Conservation (phyloP, 1,140 invertebrate species). For the Leptoteleia sp. region DNA sequence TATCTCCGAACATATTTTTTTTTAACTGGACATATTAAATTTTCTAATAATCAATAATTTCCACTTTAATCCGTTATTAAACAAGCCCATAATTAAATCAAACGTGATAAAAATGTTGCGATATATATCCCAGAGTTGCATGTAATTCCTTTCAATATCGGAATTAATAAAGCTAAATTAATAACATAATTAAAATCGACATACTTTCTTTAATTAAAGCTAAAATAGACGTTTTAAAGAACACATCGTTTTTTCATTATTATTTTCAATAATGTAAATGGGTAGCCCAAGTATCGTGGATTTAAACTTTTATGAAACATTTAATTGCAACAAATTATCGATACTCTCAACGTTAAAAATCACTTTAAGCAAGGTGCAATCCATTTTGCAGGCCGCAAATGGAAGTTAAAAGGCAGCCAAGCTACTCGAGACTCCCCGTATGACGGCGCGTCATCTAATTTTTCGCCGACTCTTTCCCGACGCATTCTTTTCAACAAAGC, state of each 20-base stretch:
- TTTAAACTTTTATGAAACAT: constrained; percentile 9
- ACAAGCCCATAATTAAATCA: no score
- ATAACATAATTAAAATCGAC: no score
- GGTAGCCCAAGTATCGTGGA: neutral
- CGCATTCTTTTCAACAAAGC: constrained; percentile 25
- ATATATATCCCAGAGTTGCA: no score
- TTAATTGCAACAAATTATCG: constrained; percentile 16
- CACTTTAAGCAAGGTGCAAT: constrained; percentile 16
- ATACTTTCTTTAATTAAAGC: neutral
- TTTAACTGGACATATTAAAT: no score
- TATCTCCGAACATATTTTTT: no score
- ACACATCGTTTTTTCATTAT: neutral
- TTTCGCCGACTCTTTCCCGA: constrained; percentile 33
- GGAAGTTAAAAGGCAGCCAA: constrained; percentile 41
- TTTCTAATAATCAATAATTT: no score
- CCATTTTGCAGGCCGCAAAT: constrained; percentile 41
- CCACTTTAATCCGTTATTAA: no score
- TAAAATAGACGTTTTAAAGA: neutral
- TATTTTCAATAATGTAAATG: neutral
- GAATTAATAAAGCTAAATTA: no score
- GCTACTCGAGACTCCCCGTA: constrained; percentile 33
- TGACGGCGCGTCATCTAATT: constrained; percentile 52
- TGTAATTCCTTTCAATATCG: no score
- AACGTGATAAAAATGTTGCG: no score
- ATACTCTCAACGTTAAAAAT: constrained; percentile 3